Evolutionary conservation across 2,797 vertebrate genomes (phyloP).

Genomic region (Geotrypetes seraphini): DNA sequence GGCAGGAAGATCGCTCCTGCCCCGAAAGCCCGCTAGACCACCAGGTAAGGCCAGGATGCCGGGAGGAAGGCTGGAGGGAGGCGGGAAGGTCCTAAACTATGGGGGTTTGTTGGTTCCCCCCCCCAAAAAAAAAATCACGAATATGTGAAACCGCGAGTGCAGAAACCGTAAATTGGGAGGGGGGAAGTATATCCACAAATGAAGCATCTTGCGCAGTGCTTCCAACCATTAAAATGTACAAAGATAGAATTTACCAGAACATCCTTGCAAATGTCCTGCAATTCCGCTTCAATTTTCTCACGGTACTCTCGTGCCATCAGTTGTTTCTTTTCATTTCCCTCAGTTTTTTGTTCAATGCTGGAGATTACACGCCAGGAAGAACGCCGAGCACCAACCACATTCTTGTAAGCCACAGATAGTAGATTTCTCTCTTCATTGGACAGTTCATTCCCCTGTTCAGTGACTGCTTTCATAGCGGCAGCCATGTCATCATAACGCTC

Average conservation of each 20-base stretch:
- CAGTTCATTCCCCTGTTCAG: slow-evolving; percentile 81
- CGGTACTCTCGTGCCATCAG: slow-evolving; percentile 93
- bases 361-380: slow-evolving; percentile 97
- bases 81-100: too few species aligned
- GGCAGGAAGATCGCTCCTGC: too few species aligned
- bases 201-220: too few species aligned
- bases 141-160: too few species aligned
- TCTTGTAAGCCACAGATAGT: slow-evolving; percentile 97
- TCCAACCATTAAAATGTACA: too few species aligned
- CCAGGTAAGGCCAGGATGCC: too few species aligned
- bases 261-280: slow-evolving; percentile 92
- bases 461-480: slow-evolving; percentile 87
- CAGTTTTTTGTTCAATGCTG: slow-evolving; percentile 95
- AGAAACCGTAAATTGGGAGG: too few species aligned
- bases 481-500: slow-evolving; percentile 98
- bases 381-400: slow-evolving; percentile 93
- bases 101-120: too few species aligned
- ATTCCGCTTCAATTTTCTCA: slow-evolving; percentile 86
- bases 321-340: slow-evolving; percentile 92
- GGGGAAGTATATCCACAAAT: too few species aligned
- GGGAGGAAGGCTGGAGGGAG: too few species aligned
- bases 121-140: too few species aligned
- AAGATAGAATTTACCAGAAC: slow-evolving; percentile 90
- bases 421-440: slow-evolving; percentile 95
- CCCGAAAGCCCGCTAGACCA: too few species aligned